Evolutionary conservation across 2,888 invertebrate species (phyloP).

Genomic region (Trachelus tabidus): DNA sequence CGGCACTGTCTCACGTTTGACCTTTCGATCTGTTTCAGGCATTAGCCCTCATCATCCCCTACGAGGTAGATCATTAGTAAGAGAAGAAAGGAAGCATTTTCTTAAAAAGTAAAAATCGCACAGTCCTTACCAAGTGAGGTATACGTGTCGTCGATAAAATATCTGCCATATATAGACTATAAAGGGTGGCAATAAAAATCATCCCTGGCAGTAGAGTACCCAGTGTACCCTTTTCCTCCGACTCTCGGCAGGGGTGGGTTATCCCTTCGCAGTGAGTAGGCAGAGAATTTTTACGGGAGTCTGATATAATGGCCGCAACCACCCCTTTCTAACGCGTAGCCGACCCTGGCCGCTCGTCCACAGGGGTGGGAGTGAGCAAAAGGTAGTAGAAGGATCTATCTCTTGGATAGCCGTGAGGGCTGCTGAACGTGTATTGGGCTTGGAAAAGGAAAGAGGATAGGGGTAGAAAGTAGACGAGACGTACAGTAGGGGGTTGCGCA

Average conservation of each 20-base stretch:
- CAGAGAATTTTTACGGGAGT: slow-evolving; percentile 28
- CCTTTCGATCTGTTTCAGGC: slow-evolving; percentile 25
- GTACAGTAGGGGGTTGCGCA: slow-evolving; percentile 8
- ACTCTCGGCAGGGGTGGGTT: not conserved
- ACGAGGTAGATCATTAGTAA: not conserved
- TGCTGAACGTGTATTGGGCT: slow-evolving; percentile 1
- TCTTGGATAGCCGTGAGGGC: slow-evolving; percentile 23
- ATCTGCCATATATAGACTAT: not conserved
- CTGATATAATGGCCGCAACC: slow-evolving; percentile 26
- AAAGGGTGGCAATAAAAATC: not conserved
- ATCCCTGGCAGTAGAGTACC: not conserved
- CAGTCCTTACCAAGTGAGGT: not conserved
- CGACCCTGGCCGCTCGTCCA: not conserved
- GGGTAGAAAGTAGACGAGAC: slow-evolving; percentile 14
- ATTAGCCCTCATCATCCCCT: slow-evolving; percentile 11
- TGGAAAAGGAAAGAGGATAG: not conserved
- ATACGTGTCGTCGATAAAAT: not conserved
- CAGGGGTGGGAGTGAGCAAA: not conserved
- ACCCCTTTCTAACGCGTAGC: not conserved
- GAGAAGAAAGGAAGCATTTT: not conserved
- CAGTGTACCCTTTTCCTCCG: not conserved
- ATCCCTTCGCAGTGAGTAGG: slow-evolving; percentile 5
- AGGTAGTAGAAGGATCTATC: slow-evolving; percentile 30
- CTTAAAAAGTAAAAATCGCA: not conserved
- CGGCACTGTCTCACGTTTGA: slow-evolving; percentile 20